Evolutionary conservation across 2,888 invertebrate genomes (phyloP).

Genomic region (Drosophila mulleri): DNA sequence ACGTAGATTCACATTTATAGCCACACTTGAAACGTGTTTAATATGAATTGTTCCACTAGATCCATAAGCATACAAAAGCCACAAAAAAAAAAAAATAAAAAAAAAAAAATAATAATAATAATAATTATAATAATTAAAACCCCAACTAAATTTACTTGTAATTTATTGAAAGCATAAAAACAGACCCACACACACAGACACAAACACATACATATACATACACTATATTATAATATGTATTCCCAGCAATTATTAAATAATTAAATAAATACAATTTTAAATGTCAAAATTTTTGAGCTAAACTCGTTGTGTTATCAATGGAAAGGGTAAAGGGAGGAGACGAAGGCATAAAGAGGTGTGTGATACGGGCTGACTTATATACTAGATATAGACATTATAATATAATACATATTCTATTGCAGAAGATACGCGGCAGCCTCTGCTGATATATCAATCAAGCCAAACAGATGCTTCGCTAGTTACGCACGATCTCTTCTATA

Average conservation of each 20-base stretch:
- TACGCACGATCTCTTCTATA: accelerated
- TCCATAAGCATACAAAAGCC: constrained; percentile 56
- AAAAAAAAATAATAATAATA: not conserved
- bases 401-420: not conserved
- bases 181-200: constrained; percentile 42
- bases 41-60: constrained; percentile 74
- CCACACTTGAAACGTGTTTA: constrained; percentile 55
- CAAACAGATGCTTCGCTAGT: no score
- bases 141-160: constrained; percentile 70
- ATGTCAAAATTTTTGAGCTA: constrained; percentile 71
- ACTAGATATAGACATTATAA: not conserved
- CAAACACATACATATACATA: constrained; percentile 41
- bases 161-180: constrained; percentile 74
- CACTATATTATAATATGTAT: constrained; percentile 69
- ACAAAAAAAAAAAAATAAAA: constrained; percentile 35
- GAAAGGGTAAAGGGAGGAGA: not conserved
- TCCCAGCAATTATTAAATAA: constrained; percentile 81
- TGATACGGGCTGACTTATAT: not conserved
- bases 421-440: no score
- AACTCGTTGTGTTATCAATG: constrained; percentile 24
- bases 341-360: not conserved
- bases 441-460: no score
- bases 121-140: constrained; percentile 28
- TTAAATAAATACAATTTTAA: constrained; percentile 82
- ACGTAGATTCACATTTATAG: constrained; percentile 42